Evolutionary conservation across 2,113 vertebrate genomes (phyloP), one percentile per base, ranked within the genome.

Genomic region (Aphyosemion australe): DNA sequence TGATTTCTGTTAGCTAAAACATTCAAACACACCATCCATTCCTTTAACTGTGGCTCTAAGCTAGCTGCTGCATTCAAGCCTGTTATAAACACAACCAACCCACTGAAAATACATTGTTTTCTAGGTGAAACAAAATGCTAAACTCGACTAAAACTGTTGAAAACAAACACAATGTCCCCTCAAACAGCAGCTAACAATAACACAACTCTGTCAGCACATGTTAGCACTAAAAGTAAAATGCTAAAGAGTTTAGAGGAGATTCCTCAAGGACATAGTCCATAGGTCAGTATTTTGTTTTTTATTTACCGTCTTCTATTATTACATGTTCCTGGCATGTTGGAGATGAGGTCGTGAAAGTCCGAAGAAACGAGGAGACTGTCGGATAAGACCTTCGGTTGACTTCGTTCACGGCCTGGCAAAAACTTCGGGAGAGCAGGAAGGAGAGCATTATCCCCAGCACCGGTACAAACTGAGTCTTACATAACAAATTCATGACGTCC

Each of bases 251-350:
- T 12, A 12, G 15, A 1, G 12, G 8, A 19, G 19, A 39, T 41
- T 49, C 12, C 5, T 49, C 16, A 2, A 16, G 2, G 21, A 18
- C 34, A 12, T 15, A 61, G n/a, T 11, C 8, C 1, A 32, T 6
- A 3, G 12, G 4, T 12, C 4, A n/a, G 11, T 12, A 4, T n/a
- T 16, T 13, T 4, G 10, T 45, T 2, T 14, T 31, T 6, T 8
- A 14, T 19, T 84, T 83, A 84, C 82, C 79, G 12, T 43, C 69
- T 9, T n/a, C 46, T 10, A 19, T 48, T 4, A 48, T n/a, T 10
- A 3, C 2, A 10, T 19, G 15, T 10, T 78, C 61, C 2, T 64
- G 13, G 4, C 20, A 57, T 59, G n/a, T 52, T 6, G 77, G 59
- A 46, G 9, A 31, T 3, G 82, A 57, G 4, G 71, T 65, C 16